phyloP scores from a whole-genome alignment of 1,140 invertebrate genomes.

The Eurosta solidaginis region DNA sequence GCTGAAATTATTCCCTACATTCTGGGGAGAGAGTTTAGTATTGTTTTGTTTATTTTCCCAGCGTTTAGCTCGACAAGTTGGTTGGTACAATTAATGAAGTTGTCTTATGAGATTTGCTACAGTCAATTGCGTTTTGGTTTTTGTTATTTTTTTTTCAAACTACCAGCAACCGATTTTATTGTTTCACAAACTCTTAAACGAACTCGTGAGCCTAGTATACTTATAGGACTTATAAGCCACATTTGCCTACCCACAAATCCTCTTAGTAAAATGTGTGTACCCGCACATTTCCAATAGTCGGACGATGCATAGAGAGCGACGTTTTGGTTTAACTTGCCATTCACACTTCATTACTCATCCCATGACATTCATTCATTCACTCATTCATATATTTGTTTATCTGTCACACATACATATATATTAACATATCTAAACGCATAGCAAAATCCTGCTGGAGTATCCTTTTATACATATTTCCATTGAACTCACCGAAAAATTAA shows the following conservation, averaged over 20 bases:
- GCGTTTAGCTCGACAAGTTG: too few species aligned
- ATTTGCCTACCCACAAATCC: background rate
- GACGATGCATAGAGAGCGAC: background rate
- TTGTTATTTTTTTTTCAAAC: background rate
- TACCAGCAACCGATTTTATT: background rate
- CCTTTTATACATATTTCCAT: background rate
- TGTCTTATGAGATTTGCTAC: background rate
- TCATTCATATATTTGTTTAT: background rate
- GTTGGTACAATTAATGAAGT: background rate
- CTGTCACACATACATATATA: background rate
- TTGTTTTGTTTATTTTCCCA: background rate
- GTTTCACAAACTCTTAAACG: background rate
- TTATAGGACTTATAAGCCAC: background rate
- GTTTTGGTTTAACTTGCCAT: slow-evolving; percentile 5
- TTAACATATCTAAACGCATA: background rate
- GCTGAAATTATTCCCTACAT: background rate
- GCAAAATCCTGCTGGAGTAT: background rate
- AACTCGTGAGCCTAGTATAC: background rate
- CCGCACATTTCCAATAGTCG: background rate
- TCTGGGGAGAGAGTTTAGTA: background rate
- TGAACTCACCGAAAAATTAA: slow-evolving; percentile 9
- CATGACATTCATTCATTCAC: background rate
- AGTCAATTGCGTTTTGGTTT: background rate
- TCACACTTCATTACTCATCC: slow-evolving; percentile 15
- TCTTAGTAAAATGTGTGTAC: background rate